Base-by-base conservation (phyloP, 2,888 invertebrate species). In the Theretra japonica region DNA sequence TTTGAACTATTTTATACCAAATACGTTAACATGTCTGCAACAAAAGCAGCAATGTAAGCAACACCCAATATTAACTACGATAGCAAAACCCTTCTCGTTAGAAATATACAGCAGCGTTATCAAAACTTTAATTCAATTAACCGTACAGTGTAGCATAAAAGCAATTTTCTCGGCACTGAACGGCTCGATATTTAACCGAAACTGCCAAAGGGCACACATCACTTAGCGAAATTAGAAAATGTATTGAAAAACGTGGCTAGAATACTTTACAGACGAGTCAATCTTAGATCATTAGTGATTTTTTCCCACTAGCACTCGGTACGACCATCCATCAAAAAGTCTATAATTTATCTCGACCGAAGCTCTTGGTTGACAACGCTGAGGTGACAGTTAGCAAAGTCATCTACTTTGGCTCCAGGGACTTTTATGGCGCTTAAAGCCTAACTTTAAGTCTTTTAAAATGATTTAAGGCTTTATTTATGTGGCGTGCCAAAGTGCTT, bases 331-430 rank as follows among this genome's bases (percentile, higher is more conserved):
- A 73, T 80, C 80, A 80, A 73, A 72, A 71, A 41, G 62, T 72
- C 78, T 76, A 82, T 83, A 82, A 87, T 87, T 87, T 86, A 86
- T 87, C 85, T 86, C 79, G 76, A 78, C 80, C 77, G 75, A 79
- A 77, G 75, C 77, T 75, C 68, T 72, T 75, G 73, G 75, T 75
- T 75, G 78, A 74, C 82, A 78, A 75, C 80, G 75, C 72, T 76
- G 78, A 79, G 80, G 82, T 85, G 86, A 84, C 85, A 84, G 79
- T 84, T 80, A 74, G 78, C 80, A 74, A 80, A 83, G 82, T 84
- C 86, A 84, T 85, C 86, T 85, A 79, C 77, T 81, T 80, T 78
- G 73, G 71, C 72, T 72, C 70, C 62, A 76, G 72, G 59, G 73
- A 75, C 77, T 80, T 83, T 77, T 74, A 75, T 74, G 73, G 58